phyloP scores from a whole-genome alignment of 2,113 vertebrate genomes.

The Lampris incognitus region DNA sequence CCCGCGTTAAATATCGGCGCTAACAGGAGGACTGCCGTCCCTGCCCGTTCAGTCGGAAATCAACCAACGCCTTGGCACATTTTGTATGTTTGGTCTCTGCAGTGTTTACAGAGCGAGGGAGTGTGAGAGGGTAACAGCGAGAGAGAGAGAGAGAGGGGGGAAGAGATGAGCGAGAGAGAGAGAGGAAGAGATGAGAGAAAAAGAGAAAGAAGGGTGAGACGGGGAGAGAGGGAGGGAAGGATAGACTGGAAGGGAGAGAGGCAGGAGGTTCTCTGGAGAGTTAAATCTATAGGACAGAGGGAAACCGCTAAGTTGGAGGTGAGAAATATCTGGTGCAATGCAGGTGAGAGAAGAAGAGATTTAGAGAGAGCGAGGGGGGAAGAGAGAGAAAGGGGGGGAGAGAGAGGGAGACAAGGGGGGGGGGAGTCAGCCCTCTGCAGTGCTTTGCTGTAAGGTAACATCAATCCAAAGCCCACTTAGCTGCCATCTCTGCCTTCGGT shows the following conservation, averaged over 20 bases:
- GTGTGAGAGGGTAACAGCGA: constrained; percentile 7
- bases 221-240: background rate
- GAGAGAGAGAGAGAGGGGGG: constrained; percentile 29
- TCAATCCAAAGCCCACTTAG: constrained; percentile 72
- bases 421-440: constrained; percentile 67
- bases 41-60: constrained; percentile 19
- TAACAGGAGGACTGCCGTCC: constrained; percentile 24
- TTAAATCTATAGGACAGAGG: constrained; percentile 62
- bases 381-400: background rate
- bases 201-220: background rate
- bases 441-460: constrained; percentile 67
- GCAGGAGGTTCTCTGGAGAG: constrained; percentile 15
- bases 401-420: constrained; percentile 15
- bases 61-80: constrained; percentile 39
- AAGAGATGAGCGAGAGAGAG: constrained; percentile 26
- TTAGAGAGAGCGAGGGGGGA: background rate
- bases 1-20: constrained; percentile 5
- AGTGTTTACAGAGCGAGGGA: constrained; percentile 43
- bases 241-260: background rate
- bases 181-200: background rate
- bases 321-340: constrained; percentile 82
- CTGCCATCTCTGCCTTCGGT: constrained; percentile 58
- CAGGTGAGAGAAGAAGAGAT: constrained; percentile 70
- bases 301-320: constrained; percentile 70
- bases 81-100: constrained; percentile 42